Conservation (phyloP, 2,797 vertebrate genomes). For the Eulemur coronatus region DNA sequence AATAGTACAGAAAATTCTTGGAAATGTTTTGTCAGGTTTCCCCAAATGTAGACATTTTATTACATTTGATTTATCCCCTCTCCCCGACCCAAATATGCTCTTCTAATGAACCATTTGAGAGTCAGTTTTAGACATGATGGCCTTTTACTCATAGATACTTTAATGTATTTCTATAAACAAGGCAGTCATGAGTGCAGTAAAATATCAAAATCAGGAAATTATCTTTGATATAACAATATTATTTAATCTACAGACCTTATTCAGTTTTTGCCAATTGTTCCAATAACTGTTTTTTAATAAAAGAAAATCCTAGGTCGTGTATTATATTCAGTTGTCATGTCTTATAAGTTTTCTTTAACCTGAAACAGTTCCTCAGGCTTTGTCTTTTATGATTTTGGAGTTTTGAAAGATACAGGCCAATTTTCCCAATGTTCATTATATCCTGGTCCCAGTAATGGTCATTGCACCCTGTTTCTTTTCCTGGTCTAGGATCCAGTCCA, state of each 20-base stretch:
- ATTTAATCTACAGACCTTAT: neutral
- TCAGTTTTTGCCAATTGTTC: neutral
- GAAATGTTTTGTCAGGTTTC: neutral
- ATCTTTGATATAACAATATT: neutral
- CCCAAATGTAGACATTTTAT: constrained; percentile 15
- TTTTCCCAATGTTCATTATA: neutral
- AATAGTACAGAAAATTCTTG: constrained; percentile 27
- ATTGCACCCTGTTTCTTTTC: neutral
- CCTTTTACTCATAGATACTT: constrained; percentile 20
- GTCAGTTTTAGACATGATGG: neutral
- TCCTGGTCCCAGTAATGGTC: neutral
- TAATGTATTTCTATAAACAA: neutral
- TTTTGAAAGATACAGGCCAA: neutral
- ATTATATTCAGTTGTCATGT: neutral
- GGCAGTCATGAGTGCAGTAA: neutral
- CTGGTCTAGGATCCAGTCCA: neutral
- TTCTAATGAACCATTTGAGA: constrained; percentile 15
- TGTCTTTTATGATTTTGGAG: neutral
- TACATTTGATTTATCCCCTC: neutral
- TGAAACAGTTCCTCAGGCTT: neutral
- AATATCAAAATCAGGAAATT: constrained; percentile 40
- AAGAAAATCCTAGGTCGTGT: neutral
- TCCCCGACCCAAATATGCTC: neutral
- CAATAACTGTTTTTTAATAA: neutral
- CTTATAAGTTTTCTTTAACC: neutral